Base-by-base conservation (phyloP, 2,888 invertebrate genomes). In the Hypomecis punctinalis region DNA sequence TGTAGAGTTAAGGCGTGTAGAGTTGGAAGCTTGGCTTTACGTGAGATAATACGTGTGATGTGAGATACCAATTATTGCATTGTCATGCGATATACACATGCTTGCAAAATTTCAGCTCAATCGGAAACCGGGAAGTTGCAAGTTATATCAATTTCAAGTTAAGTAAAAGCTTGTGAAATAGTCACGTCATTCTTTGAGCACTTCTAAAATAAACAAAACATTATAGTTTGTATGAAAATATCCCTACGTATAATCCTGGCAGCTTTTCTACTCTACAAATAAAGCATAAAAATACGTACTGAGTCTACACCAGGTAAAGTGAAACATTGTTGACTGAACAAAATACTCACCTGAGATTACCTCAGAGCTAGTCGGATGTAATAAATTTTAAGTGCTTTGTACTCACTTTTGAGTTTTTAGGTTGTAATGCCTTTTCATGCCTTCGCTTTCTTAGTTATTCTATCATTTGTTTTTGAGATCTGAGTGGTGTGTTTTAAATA, bases 361-460 rank as follows among this genome's bases (percentile, higher is more conserved):
- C 45, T 49, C 47, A 45, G 59, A 58, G 54, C 45, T 63, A 61
- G 61, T 63, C n/a, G 52, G 66, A 68, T 65, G 51, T 55, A 52
- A 63, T 68, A 61, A 65, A 67, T 66, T 66, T 60, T 67, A 68
- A 63, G 45, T 45, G 46, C 51, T 46, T 36, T 13, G n/a, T n/a
- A 13, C 40, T 39, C 5, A 23, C 36, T 37, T 40, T 55, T 39
- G 11, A 23, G 8, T 7, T 35, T 52, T 66, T 54, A 47, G 47
- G 37, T 33, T 39, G 23, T n/a, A 52, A 37, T 59, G 36, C 9
- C 9, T 13, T 47, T 47, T 49, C 9, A 10, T 40, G 5, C 23
- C 23, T 52, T 5, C 1, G 23, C 40, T n/a, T 8, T 45, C n/a
- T 45, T 47, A 23, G 23, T 23, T 23, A 23, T 23, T n/a, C n/a